Percentiles rank a stretch among this genome's conserved stretches.
These are phyloP conservation scores for Mionectes macconnelli DNA, from an alignment of 2,113 vertebrate genomes.

Conservation along the genomic window DNA sequence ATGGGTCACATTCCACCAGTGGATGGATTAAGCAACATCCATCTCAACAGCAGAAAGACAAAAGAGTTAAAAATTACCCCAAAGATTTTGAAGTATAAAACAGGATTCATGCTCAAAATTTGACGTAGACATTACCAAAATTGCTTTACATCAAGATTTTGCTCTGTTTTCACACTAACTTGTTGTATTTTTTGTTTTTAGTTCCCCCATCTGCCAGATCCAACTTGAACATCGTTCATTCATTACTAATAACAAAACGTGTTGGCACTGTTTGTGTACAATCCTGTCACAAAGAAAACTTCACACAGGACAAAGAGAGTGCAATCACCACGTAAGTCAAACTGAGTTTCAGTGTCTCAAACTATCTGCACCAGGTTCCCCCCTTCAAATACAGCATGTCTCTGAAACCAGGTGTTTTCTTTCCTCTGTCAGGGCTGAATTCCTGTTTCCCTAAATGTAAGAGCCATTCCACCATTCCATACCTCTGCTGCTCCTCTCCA, in stretches of 20 bases:
- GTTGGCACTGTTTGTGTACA: not conserved
- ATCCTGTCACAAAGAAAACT: not conserved
- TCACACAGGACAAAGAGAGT: not conserved
- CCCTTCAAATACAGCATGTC: not conserved
- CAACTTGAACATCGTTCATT: not conserved
- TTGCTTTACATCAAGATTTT: not conserved
- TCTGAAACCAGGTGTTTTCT: not conserved
- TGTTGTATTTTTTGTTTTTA: not conserved
- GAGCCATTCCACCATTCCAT: not conserved
- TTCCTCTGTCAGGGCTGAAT: not conserved
- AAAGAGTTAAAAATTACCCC: not conserved
- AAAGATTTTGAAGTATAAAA: not conserved
- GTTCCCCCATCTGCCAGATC: not conserved
- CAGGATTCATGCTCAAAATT: not conserved
- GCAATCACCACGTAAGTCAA: not conserved
- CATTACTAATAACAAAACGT: not conserved
- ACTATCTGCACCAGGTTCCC: not conserved
- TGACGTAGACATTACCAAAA: not conserved
- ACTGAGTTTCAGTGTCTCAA: not conserved
- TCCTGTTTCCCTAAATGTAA: not conserved
- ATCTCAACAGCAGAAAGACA: not conserved
- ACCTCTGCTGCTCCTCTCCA: constrained; percentile 97
- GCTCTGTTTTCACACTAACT: not conserved
- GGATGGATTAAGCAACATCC: not conserved
- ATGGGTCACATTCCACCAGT: not conserved